A percentile compares a stretch with the other conserved stretches of the same genome.
phyloP scores from a whole-genome alignment of 2,113 vertebrate genomes.

The Grammomys dolichurus region DNA sequence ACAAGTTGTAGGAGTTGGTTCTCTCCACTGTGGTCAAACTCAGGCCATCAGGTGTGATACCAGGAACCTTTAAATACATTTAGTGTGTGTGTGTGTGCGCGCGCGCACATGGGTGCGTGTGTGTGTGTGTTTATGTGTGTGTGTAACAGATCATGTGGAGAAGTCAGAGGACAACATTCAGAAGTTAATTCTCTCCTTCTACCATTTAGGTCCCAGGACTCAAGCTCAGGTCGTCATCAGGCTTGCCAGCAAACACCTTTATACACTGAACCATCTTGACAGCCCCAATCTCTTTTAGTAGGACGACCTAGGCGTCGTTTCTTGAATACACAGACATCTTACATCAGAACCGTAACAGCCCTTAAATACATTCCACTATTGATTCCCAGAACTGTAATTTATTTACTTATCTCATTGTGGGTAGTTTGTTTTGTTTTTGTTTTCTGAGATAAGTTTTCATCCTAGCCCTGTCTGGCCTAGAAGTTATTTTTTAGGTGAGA shows the following conservation, averaged over 20 bases:
- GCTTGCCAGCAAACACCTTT: too few relatives aligned
- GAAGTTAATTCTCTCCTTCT: neutral
- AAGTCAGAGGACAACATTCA: neutral
- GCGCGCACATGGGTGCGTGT: neutral
- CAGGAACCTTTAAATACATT: neutral
- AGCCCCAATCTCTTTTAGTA: too few relatives aligned
- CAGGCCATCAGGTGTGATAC: neutral
- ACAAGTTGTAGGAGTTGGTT: neutral
- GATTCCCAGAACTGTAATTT: too few relatives aligned
- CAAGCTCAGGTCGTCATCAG: too few relatives aligned
- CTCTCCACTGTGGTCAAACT: neutral
- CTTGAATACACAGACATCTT: too few relatives aligned
- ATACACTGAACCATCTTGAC: too few relatives aligned
- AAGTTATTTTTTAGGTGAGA: neutral
- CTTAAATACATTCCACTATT: too few relatives aligned
- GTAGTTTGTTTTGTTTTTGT: neutral
- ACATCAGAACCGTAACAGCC: too few relatives aligned
- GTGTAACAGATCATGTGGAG: neutral
- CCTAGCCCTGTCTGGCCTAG: neutral
- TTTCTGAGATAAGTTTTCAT: neutral
- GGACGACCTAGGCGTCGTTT: too few relatives aligned
- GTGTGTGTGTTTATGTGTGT: neutral
- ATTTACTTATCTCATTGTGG: too few relatives aligned
- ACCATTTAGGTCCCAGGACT: too few relatives aligned
- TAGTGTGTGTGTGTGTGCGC: neutral